Base-by-base conservation (phyloP, 1,140 invertebrate genomes). In the Heliconius hewitsoni region DNA sequence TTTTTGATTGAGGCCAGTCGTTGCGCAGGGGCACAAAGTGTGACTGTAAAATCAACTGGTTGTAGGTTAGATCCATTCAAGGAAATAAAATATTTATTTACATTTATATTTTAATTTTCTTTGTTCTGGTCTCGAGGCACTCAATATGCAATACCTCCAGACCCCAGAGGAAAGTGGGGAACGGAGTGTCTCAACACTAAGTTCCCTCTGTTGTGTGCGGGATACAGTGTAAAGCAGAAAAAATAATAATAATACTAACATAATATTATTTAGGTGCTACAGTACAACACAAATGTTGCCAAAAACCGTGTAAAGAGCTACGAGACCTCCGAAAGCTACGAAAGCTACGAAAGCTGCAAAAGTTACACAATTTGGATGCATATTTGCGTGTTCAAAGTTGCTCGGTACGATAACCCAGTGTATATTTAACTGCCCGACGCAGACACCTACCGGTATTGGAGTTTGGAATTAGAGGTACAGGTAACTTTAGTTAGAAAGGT, bases 381-480 rank as follows among this genome's bases (percentile, higher is more conserved):
- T 66, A 66, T 66, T 66, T 66, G 60, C n/a, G 60, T 66, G 60
- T 66, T 66, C 60, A 66, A 66, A 66, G 60, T 66, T 66, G 60
- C 60, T 66, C 60, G 55, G 55, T 66, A 16, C 60, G 23, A 57
- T 66, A 66, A 66, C 60, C 60, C 60, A 11, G 60, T 66, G 60
- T 30, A 66, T 66, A 66, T 66, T 66, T 66, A 66, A 66, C 60
- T 66, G 60, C 60, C 60, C 60, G 60, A 30, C 60, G 60, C 60
- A 66, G 60, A 30, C 23, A 30, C 60, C 60, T 66, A 30, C 60
- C 60, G 23, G 55, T 30, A 30, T 30, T 66, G 60, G 11, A 27
- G 60, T 66, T 66, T 30, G 11, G 23, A 66, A 66, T 66, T 66
- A 66, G n/a, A 60, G 55, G 55, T 52, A 23, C 55, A 23, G 55